Evolutionary conservation across 2,113 vertebrate species (phyloP).

Genomic region (Tupaia tana): DNA sequence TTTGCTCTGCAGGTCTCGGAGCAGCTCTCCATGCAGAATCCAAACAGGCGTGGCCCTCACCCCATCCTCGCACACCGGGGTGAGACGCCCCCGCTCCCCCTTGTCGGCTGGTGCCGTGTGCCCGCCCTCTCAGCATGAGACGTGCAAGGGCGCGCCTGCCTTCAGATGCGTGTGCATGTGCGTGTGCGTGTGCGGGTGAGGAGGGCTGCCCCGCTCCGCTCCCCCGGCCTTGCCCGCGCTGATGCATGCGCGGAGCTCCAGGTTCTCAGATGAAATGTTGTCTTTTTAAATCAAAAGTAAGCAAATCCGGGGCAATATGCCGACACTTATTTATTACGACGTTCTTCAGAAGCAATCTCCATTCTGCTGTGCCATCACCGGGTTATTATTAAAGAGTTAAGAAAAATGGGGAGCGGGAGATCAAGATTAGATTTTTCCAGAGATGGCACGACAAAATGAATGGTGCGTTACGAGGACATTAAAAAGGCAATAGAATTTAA

Average conservation of each 20-base stretch:
- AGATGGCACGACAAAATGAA: slow-evolving; percentile 58
- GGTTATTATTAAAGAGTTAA: slow-evolving; percentile 73
- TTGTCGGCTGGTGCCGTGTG: no score
- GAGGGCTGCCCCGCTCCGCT: no score
- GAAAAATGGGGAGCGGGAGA: slow-evolving; percentile 61
- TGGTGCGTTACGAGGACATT: slow-evolving; percentile 33
- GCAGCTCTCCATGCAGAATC: neutral
- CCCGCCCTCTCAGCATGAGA: neutral
- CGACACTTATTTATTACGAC: slow-evolving; percentile 72
- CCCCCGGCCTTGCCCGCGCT: no score
- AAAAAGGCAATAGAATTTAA: slow-evolving; percentile 39
- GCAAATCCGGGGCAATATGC: slow-evolving; percentile 67
- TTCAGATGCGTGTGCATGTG: no score
- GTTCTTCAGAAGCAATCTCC: slow-evolving; percentile 71
- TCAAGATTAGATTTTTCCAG: slow-evolving; percentile 62
- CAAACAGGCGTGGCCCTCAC: no score
- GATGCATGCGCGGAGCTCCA: neutral
- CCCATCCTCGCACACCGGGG: accelerated
- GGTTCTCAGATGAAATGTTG: slow-evolving; percentile 69
- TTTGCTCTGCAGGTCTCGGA: neutral
- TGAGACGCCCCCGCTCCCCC: neutral
- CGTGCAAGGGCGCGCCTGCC: no score
- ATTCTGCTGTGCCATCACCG: slow-evolving; percentile 27
- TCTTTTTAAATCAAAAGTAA: slow-evolving; percentile 81
- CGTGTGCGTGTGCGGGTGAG: accelerated